Evolutionary conservation across 2,113 vertebrate species (phyloP).

Genomic region (Siniperca chuatsi): DNA sequence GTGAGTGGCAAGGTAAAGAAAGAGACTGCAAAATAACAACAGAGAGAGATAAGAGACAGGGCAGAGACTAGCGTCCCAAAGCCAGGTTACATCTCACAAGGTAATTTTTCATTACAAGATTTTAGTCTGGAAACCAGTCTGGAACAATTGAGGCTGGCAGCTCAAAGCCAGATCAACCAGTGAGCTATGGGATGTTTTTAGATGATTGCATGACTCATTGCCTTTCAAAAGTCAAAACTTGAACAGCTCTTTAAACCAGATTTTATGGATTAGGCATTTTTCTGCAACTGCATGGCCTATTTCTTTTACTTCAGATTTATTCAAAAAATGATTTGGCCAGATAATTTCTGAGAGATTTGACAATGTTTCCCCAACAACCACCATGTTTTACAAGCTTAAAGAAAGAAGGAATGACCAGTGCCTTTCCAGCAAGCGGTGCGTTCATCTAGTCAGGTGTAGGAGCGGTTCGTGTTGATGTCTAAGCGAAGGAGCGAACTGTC

Average conservation of each 20-base stretch:
- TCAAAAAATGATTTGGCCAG: neutral
- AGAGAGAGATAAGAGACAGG: neutral
- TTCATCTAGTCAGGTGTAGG: slow-evolving; percentile 15
- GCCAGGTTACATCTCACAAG: slow-evolving; percentile 17
- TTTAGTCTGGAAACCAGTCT: slow-evolving; percentile 50
- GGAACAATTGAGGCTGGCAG: slow-evolving; percentile 44
- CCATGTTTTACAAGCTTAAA: neutral
- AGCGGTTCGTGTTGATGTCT: neutral
- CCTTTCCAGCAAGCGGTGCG: neutral
- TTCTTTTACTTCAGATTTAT: neutral
- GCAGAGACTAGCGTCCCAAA: slow-evolving; percentile 19
- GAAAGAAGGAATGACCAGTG: neutral
- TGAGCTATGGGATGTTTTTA: slow-evolving; percentile 21
- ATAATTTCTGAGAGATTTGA: neutral
- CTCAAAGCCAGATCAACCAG: slow-evolving; percentile 23
- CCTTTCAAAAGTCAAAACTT: slow-evolving; percentile 12
- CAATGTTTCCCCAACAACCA: neutral
- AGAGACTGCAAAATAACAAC: slow-evolving; percentile 10
- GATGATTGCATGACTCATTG: slow-evolving; percentile 12
- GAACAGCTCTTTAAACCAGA: slow-evolving; percentile 2
- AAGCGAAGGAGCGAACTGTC: slow-evolving; percentile 21
- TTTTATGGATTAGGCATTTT: slow-evolving; percentile 10
- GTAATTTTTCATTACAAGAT: slow-evolving; percentile 35
- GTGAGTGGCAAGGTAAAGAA: slow-evolving; percentile 26
- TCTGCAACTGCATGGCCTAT: neutral